These are phyloP conservation scores for Anthoscopus minutus DNA, from an alignment of 2,113 vertebrate species.

Conservation along the genomic window DNA sequence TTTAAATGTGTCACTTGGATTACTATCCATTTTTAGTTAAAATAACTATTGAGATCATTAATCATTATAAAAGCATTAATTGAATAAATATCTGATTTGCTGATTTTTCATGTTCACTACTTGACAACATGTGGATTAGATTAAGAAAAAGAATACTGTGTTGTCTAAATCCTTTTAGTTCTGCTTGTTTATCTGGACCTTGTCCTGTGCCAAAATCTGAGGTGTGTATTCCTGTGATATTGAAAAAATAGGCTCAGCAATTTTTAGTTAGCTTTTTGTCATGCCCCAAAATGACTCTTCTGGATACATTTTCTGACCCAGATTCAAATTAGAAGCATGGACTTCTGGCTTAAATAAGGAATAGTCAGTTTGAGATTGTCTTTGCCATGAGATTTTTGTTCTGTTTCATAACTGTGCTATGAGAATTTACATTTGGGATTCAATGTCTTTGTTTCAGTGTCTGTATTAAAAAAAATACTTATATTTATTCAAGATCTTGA, in stretches of 20 bases:
- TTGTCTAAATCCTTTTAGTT: not conserved
- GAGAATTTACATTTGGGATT: conserved; percentile 7
- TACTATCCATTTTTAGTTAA: conserved; percentile 39
- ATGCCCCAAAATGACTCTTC: not conserved
- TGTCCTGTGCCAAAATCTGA: not conserved
- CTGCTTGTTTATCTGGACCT: not conserved
- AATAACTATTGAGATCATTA: conserved; percentile 37
- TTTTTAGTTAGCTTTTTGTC: not conserved
- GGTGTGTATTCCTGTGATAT: not conserved
- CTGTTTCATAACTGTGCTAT: conserved; percentile 9
- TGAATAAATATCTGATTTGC: conserved; percentile 50
- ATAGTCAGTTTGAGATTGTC: not conserved
- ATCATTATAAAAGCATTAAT: conserved; percentile 50
- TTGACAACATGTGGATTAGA: not conserved
- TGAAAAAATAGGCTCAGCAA: not conserved
- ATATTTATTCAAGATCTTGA: conserved; percentile 43
- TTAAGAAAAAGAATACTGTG: not conserved
- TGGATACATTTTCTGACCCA: conserved; percentile 2
- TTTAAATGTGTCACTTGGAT: not conserved
- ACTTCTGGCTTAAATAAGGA: not conserved
- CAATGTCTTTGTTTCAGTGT: conserved; percentile 37
- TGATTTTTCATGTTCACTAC: conserved; percentile 27
- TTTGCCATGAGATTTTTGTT: not conserved
- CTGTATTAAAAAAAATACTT: not conserved
- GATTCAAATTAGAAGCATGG: not conserved